Base-by-base conservation (phyloP, 2,797 vertebrate species). In the Eutrigla gurnardus region DNA sequence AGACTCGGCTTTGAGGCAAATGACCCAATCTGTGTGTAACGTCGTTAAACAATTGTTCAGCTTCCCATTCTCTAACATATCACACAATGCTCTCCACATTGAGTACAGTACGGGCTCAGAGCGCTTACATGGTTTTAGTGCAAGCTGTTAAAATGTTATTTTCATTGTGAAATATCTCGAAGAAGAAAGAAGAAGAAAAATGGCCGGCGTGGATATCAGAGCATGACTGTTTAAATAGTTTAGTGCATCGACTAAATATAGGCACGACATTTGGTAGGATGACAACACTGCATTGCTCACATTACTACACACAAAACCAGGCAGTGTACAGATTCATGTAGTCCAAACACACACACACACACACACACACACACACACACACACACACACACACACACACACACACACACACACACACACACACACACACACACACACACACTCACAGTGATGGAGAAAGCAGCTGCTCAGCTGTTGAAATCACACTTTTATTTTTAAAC, bases 401-500 rank as follows among this genome's bases (percentile, higher is more conserved):
- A 49, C 49, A 54, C 13, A 54, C 52, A 10, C 14, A 49, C 18
- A 64, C 18, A 61, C n/a, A 63, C 43, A 66, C 46, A 59, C 53
- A 52, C 50, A 1, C 8, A 18, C 46, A 49, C 46, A 49, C 49
- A 53, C 12, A 54, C 52, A 54, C 49, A 50, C 18, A 33, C 7
- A 4, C 7, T 45, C 36, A 45, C 45, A 82, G 65, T 77, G 13
- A 49, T 49, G 33, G 49, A 69, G 33, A 63, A 47, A 58, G 73
- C 89, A 89, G 87, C 82, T 90, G 91, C 73, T 70, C 53, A 45
- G 55, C 17, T 75, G 67, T 61, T 79, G 67, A 49, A 85, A 78
- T 88, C 72, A 70, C 75, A 77, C 46, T 78, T 88, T 77, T 88
- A 92, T 91, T 92, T 92, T 90, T 92, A 89, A 88, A 85, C 77